A percentile compares a stretch with the other conserved stretches of the same genome.
These are phyloP conservation scores for Hetaerina americana DNA, from an alignment of 1,140 invertebrate species.

Conservation along the genomic window DNA sequence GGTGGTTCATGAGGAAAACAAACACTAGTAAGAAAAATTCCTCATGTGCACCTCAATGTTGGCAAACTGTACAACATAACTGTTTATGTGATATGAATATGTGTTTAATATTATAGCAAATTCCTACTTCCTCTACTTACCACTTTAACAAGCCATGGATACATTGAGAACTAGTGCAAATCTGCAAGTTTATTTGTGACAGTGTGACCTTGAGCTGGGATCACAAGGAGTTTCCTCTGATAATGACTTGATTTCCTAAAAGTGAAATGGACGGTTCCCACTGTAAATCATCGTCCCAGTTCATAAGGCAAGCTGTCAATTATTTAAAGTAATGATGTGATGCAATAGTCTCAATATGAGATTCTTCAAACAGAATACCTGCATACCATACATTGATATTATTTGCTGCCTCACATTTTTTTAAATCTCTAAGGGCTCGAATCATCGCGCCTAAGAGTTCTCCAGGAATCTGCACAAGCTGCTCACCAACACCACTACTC, in stretches of 20 bases:
- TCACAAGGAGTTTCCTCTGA: conserved; percentile 3
- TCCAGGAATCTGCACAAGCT: neutral
- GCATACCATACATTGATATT: conserved; percentile 6
- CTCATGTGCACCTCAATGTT: neutral
- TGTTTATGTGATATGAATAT: conserved; percentile 4
- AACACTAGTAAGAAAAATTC: conserved; percentile 2
- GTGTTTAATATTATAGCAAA: conserved; percentile 1
- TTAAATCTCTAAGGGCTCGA: neutral
- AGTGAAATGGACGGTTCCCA: conserved; percentile 6
- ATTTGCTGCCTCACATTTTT: neutral
- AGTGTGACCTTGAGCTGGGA: conserved; percentile 1
- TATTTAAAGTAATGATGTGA: neutral
- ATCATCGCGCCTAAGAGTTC: neutral
- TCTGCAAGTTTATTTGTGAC: neutral
- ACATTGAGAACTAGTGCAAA: conserved; percentile 2
- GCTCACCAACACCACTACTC: neutral
- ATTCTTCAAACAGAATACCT: conserved; percentile 4
- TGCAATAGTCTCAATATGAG: conserved; percentile 5
- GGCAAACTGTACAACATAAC: conserved; percentile 1
- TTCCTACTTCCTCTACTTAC: neutral
- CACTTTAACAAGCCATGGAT: conserved; percentile 6
- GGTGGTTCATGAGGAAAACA: conserved; percentile 1
- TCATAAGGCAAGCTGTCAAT: conserved; percentile 7
- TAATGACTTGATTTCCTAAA: neutral
- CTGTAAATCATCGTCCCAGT: conserved; percentile 3